Evolutionary conservation across 2,113 vertebrate genomes (phyloP).

Genomic region (Cathartes aura): DNA sequence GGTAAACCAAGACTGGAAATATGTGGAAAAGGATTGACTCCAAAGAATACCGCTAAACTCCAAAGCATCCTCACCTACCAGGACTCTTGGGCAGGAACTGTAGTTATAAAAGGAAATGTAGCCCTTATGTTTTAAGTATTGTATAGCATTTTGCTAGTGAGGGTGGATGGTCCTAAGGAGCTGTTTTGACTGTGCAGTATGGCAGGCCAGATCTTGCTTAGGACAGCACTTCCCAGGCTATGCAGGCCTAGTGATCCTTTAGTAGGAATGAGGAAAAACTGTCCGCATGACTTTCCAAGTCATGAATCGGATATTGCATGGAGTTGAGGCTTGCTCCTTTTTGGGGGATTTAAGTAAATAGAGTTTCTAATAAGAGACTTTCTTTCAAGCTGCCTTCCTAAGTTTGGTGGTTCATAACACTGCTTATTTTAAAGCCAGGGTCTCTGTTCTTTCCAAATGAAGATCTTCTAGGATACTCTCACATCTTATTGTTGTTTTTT

Average conservation of each 20-base stretch:
- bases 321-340: not conserved
- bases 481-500: not conserved
- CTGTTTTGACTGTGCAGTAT: not conserved
- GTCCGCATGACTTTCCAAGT: fast-evolving
- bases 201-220: not conserved
- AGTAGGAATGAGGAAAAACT: not conserved
- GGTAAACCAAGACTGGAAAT: constrained; percentile 68
- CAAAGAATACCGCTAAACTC: not conserved
- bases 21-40: not conserved
- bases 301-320: fast-evolving
- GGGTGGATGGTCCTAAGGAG: not conserved
- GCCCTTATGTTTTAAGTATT: not conserved
- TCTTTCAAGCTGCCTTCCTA: not conserved
- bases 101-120: not conserved
- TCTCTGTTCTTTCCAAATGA: not conserved
- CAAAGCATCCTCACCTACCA: not conserved
- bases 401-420: not conserved
- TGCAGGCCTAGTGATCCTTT: not conserved
- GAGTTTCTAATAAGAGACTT: not conserved
- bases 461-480: not conserved
- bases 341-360: not conserved
- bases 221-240: not conserved
- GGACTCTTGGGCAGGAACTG: not conserved
- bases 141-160: not conserved
- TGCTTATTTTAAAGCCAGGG: not conserved